phyloP scores from a whole-genome alignment of 2,113 vertebrate genomes.

The Mustela lutreola region DNA sequence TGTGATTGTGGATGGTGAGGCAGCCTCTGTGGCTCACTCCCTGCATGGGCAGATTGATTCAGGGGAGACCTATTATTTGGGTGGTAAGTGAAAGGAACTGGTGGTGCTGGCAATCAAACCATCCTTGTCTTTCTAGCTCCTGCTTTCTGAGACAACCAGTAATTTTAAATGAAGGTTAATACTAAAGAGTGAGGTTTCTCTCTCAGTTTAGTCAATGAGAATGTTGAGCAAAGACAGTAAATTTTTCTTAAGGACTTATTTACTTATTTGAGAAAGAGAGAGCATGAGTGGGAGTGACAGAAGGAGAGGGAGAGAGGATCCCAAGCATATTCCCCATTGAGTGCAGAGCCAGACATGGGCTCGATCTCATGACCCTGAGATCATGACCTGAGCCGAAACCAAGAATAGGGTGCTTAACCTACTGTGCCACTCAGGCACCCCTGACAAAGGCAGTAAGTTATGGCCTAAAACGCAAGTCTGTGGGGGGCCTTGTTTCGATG shows the following conservation, averaged over 20 bases:
- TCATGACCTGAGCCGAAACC: neutral
- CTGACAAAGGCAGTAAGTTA: neutral
- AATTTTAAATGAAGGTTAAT: neutral
- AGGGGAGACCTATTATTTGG: conserved; percentile 89
- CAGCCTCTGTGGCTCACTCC: conserved; percentile 79
- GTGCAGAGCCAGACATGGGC: neutral
- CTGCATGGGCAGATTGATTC: conserved; percentile 84
- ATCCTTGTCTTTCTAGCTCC: neutral
- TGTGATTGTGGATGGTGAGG: conserved; percentile 88
- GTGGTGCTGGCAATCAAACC: neutral
- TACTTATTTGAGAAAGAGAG: neutral
- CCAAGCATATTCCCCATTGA: neutral
- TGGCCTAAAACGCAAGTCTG: neutral
- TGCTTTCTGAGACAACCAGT: neutral
- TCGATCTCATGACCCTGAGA: neutral
- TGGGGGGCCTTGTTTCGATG: neutral
- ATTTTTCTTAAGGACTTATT: neutral
- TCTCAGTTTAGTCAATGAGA: neutral
- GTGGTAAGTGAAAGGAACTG: conserved; percentile 86
- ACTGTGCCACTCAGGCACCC: neutral
- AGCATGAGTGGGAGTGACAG: neutral
- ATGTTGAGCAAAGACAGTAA: neutral
- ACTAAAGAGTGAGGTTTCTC: neutral
- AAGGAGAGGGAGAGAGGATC: neutral
- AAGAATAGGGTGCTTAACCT: neutral